Evolutionary conservation across 2,797 vertebrate species (phyloP).

Genomic region (Cuniculus paca): DNA sequence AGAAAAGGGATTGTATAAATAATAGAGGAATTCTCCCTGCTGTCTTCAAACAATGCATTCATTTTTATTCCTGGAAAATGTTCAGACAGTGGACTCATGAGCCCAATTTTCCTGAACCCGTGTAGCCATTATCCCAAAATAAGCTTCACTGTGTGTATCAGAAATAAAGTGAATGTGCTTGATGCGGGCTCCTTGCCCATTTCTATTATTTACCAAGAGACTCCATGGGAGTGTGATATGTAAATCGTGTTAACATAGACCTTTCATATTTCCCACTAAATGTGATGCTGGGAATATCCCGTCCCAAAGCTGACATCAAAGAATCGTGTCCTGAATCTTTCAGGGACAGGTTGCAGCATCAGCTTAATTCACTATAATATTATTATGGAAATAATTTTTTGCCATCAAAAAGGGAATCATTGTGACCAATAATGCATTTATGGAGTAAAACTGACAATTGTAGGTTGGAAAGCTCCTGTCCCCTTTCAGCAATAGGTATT

Average conservation of each 20-base stretch:
- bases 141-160: conserved; percentile 61
- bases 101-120: conserved; percentile 73
- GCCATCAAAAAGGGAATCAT: conserved; percentile 33
- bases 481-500: background rate
- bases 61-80: conserved; percentile 53
- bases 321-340: conserved; percentile 55
- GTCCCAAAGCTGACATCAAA: conserved; percentile 61
- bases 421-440: background rate
- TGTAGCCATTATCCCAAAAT: conserved; percentile 70
- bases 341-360: background rate
- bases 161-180: conserved; percentile 52
- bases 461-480: background rate
- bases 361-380: conserved; percentile 19
- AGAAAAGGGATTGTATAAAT: conserved; percentile 51
- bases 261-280: conserved; percentile 66
- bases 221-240: background rate
- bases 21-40: conserved; percentile 43
- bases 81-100: conserved; percentile 62
- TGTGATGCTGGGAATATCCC: conserved; percentile 60
- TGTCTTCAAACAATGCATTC: conserved; percentile 59
- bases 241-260: conserved; percentile 39
- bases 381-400: conserved; percentile 52
- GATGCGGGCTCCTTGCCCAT: background rate
- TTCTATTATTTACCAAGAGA: conserved; percentile 55
- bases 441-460: background rate